Evolutionary conservation across 2,797 vertebrate genomes (phyloP).

Genomic region (Arnoldichthys spilopterus): DNA sequence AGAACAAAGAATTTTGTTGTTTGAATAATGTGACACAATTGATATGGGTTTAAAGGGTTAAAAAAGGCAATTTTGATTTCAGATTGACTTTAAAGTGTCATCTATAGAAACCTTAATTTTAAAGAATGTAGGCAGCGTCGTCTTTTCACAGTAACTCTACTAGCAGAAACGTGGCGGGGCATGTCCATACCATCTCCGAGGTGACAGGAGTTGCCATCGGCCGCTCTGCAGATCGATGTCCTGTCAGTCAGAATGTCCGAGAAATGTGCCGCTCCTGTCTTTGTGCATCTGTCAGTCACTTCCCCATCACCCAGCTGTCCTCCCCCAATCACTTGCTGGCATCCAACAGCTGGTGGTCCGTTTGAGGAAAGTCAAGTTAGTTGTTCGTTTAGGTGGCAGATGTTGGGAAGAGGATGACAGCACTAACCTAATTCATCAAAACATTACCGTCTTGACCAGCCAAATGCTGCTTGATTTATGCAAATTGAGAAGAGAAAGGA

Average conservation of each 20-base stretch:
- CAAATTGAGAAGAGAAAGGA: conserved; percentile 16
- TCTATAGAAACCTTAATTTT: not conserved
- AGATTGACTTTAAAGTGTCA: not conserved
- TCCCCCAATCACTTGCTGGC: conserved; percentile 33
- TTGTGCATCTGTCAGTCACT: conserved; percentile 48
- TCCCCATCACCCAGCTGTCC: conserved; percentile 28
- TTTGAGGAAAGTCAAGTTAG: conserved; percentile 42
- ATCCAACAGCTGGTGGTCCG: conserved; percentile 47
- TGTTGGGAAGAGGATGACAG: conserved; percentile 47
- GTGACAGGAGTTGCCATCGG: conserved; percentile 10
- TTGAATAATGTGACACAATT: too few relatives aligned
- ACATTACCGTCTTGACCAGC: conserved; percentile 30
- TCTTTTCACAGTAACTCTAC: not conserved
- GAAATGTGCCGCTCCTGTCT: not conserved
- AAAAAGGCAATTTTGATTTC: too few relatives aligned
- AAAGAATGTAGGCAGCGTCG: not conserved
- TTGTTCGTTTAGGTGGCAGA: conserved; percentile 49
- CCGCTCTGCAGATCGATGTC: conserved; percentile 6
- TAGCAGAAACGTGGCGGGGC: not conserved
- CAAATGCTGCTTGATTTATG: conserved; percentile 43
- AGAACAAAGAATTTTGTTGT: too few relatives aligned
- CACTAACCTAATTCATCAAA: conserved; percentile 49
- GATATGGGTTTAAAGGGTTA: too few relatives aligned
- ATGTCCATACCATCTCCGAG: conserved; percentile 25
- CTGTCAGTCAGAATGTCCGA: conserved; percentile 46